Percentiles rank a stretch among this genome's conserved stretches.
Evolutionary conservation across 2,113 vertebrate species (phyloP).

Genomic region (Pao palembangensis): DNA sequence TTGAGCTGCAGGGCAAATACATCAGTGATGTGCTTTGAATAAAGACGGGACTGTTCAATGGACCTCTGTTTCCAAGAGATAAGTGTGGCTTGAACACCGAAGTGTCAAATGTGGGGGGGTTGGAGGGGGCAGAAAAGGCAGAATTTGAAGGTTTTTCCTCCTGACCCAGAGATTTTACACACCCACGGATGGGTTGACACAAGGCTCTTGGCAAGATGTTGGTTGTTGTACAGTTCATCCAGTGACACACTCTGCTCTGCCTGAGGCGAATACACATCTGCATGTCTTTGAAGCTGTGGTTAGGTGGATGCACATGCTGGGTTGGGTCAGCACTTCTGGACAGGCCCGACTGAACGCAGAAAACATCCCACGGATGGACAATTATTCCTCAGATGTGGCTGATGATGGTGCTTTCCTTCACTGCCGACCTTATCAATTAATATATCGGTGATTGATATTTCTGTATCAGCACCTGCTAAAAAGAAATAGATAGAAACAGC

Average conservation of each 20-base stretch:
- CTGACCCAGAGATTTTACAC: slow-evolving; percentile 39
- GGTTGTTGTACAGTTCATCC: slow-evolving; percentile 43
- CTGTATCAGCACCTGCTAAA: no score
- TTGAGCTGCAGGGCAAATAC: slow-evolving; percentile 47
- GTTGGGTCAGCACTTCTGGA: slow-evolving; percentile 21
- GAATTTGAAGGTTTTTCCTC: slow-evolving; percentile 31
- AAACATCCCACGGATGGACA: background rate
- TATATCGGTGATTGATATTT: no score
- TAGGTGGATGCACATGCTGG: slow-evolving; percentile 23
- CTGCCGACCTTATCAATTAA: no score
- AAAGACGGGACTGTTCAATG: slow-evolving; percentile 32
- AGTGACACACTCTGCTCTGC: slow-evolving; percentile 27
- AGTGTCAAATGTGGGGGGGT: slow-evolving; percentile 18
- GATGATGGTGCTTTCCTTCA: no score
- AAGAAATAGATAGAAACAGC: no score
- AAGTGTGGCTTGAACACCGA: slow-evolving; percentile 36
- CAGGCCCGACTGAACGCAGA: background rate
- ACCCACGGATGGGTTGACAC: slow-evolving; percentile 30
- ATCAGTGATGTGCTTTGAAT: slow-evolving; percentile 37
- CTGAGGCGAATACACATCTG: slow-evolving; percentile 38
- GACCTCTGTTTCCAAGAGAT: slow-evolving; percentile 49
- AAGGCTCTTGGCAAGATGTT: slow-evolving; percentile 44
- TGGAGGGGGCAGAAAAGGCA: no score
- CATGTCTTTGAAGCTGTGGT: slow-evolving; percentile 39
- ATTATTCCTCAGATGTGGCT: no score